Evolutionary conservation across 1,140 invertebrate species (phyloP), one percentile per base, ranked within the genome.

Genomic region (Diprion similis): DNA sequence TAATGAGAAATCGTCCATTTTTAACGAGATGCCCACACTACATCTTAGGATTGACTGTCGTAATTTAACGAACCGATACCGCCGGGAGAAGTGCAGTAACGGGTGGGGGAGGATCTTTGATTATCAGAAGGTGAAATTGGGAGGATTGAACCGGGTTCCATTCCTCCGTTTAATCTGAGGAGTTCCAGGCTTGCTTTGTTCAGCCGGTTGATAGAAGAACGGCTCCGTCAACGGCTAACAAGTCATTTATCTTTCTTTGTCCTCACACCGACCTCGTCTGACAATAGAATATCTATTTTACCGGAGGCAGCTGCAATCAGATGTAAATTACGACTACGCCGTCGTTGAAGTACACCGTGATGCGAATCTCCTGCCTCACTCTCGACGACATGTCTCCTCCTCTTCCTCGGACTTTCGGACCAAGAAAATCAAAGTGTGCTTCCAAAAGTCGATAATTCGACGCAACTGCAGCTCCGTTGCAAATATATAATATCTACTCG

Each of bases 291-390:
- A 59, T 59, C 51, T 59, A 59, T 17, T 37, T 37, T 59, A 17
- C 11, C 51, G 51, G 4, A 9, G 51, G 24, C 24, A 37, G 45
- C 37, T 71, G 37, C 65, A 69, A 65, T 84, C 70, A 85, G 46
- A 88, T 83, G 76, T 86, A 80, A 76, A 88, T 83, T 45, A 87
- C 79, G 24, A 87, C 78, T 8, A 82, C 77, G 10, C 78, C 78
- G 72, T 87, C 80, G 74, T 82, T 77, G 73, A 86, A 82, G 71
- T 84, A 84, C 46, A 87, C 80, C 0, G 86, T 88, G 75, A 88
- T 86, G 6, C 85, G 81, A 66, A 86, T 84, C 45, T 86, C 81
- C 71, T 84, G 81, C 68, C 78, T 82, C 6, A 80, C 73, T 66
- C 79, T 81, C 47, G 83, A 81, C 15, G 87, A 87, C 87, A 88